Conservation (phyloP, 2,888 invertebrate genomes). For the Apotomis capreana region DNA sequence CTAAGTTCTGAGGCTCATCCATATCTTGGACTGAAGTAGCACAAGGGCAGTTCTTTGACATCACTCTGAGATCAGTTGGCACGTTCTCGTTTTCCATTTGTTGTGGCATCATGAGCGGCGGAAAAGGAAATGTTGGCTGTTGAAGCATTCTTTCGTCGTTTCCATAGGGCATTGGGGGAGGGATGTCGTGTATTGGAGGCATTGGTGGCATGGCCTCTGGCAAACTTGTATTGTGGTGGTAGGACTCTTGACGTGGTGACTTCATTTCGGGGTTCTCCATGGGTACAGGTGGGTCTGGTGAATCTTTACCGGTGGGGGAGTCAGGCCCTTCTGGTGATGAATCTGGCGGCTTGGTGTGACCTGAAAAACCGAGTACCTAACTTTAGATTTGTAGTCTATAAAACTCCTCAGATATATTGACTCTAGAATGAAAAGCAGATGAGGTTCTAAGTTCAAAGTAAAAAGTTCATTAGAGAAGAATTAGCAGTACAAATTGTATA, state of each 20-base stretch:
- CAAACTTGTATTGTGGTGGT: conserved; percentile 63
- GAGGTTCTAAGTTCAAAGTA: too few species aligned
- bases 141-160: conserved; percentile 71
- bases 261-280: conserved; percentile 67
- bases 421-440: too few species aligned
- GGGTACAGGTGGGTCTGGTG: conserved; percentile 65
- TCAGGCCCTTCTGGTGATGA: conserved; percentile 75
- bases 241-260: conserved; percentile 69
- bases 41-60: conserved; percentile 70
- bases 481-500: too few species aligned
- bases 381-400: conserved; percentile 23
- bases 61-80: conserved; percentile 74
- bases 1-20: conserved; percentile 73
- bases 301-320: conserved; percentile 73
- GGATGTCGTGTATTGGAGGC: conserved; percentile 62
- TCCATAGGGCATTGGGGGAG: conserved; percentile 61
- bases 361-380: conserved; percentile 51
- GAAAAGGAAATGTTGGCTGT: conserved; percentile 65
- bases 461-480: too few species aligned
- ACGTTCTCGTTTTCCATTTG: conserved; percentile 68
- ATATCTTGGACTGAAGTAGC: conserved; percentile 52
- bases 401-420: too few species aligned
- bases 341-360: conserved; percentile 74
- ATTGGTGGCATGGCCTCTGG: conserved; percentile 57
- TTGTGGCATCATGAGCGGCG: conserved; percentile 66